Evolutionary conservation across 2,113 vertebrate species (phyloP).

Genomic region (Lagopus muta): DNA sequence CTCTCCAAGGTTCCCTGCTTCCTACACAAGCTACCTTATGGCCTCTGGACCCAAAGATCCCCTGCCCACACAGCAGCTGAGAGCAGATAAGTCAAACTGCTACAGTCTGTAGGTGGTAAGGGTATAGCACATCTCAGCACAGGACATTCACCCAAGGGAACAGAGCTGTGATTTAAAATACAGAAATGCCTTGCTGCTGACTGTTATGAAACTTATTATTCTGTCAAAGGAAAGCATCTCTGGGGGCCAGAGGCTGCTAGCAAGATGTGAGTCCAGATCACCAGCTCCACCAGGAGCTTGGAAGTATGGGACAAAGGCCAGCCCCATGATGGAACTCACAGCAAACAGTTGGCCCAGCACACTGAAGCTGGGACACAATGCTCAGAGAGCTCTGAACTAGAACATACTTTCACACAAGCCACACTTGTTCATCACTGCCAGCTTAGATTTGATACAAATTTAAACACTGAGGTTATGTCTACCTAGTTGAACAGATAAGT

Average conservation of each 20-base stretch:
- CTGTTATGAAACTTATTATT: background rate
- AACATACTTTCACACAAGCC: background rate
- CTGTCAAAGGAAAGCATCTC: background rate
- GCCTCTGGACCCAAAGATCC: accelerated
- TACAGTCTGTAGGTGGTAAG: accelerated
- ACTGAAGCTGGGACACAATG: background rate
- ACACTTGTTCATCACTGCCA: background rate
- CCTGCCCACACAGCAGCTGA: background rate
- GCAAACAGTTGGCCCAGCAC: accelerated
- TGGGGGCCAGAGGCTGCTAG: background rate
- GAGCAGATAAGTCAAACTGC: background rate
- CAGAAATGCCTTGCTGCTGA: background rate
- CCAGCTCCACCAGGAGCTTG: accelerated
- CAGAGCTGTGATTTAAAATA: background rate
- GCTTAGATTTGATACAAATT: background rate
- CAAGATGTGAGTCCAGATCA: background rate
- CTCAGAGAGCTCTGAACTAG: background rate
- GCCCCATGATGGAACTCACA: accelerated
- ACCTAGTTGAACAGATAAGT: background rate
- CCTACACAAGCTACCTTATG: background rate
- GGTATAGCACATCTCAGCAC: background rate
- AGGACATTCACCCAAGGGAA: background rate
- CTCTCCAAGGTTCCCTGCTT: background rate
- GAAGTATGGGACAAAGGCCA: accelerated
- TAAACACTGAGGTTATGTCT: slow-evolving; percentile 23